These are phyloP conservation scores for Leiothrix lutea DNA, from an alignment of 2,113 vertebrate genomes.

Conservation along the genomic window DNA sequence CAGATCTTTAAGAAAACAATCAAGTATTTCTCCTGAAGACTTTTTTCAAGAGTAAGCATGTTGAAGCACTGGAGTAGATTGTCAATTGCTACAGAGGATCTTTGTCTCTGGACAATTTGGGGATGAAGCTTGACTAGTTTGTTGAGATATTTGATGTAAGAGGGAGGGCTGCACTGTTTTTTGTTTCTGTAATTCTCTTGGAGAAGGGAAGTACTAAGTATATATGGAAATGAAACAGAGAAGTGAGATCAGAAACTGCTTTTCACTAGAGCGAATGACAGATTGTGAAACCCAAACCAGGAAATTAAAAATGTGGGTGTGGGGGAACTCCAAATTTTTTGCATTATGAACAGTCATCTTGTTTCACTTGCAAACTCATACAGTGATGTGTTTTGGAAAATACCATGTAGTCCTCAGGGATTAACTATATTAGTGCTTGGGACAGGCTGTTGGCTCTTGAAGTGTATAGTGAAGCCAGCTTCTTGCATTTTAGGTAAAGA, in stretches of 20 bases:
- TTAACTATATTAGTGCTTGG: neutral
- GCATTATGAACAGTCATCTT: neutral
- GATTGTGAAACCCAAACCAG: neutral
- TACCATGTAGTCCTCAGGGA: neutral
- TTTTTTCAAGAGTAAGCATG: neutral
- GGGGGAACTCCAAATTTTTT: neutral
- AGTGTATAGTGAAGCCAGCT: neutral
- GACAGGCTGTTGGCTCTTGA: neutral
- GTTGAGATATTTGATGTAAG: neutral
- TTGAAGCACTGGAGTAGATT: neutral
- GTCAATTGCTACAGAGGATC: neutral
- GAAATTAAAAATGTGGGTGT: neutral
- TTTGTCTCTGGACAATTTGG: neutral
- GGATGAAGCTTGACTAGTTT: neutral
- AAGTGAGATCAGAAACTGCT: neutral
- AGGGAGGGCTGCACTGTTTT: neutral
- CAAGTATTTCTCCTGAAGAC: neutral
- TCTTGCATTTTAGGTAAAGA: neutral
- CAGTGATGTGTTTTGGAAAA: neutral
- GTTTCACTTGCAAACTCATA: neutral
- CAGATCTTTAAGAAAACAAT: neutral
- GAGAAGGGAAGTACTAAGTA: neutral
- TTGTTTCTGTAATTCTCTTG: neutral
- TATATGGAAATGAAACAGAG: neutral
- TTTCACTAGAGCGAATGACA: neutral